Base-by-base conservation (phyloP, 2,888 invertebrate genomes). In the Latheticus oryzae region DNA sequence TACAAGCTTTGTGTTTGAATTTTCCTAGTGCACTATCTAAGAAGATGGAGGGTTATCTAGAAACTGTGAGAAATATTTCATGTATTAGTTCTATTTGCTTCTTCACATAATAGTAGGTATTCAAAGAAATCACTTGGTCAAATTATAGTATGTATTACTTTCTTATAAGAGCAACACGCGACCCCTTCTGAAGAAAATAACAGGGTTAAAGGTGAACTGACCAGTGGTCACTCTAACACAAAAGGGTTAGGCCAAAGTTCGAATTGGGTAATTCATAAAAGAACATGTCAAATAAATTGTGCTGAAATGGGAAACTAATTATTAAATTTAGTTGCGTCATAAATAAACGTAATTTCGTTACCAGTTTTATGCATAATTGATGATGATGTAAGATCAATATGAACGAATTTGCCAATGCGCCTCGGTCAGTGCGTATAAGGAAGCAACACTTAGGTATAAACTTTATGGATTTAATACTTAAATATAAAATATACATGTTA, bases 1-100 rank as follows among this genome's bases (percentile, higher is more conserved):
- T 63, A 61, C 58, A 43, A 57, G 65, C 62, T 64, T 70, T 66
- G 67, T 67, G 63, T 55, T 56, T 61, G 64, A 65, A 66, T 69
- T 67, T 68, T 65, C n/a, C 62, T 63, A 62, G 52, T 48, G 35
- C 67, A 67, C 65, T 69, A 68, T 67, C 66, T 64, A 60, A 61
- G 65, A 61, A 59, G 54, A 62, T 64, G 55, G 62, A 61, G 61
- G 60, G 56, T n/a, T 15, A 51, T 58, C 28, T 42, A 28, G 47
- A 55, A 48, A 23, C 40, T 55, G 53, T 45, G 45, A 45, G 53
- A 54, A 54, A 48, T 26, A 42, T 26, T n/a, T 17, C 3, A 32
- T 32, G 12, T 5, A 32, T 3, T 7, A 13, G 9, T 26, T 21
- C 21, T 5, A 26, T 26, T 26, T 7, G 3, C 2, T 26, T 26